A percentile compares a stretch with the other conserved stretches of the same genome.
Evolutionary conservation across 30 jellyfish, hydroid and myxozoan species (phyloP).

Genomic region (Aurelia aurita): DNA sequence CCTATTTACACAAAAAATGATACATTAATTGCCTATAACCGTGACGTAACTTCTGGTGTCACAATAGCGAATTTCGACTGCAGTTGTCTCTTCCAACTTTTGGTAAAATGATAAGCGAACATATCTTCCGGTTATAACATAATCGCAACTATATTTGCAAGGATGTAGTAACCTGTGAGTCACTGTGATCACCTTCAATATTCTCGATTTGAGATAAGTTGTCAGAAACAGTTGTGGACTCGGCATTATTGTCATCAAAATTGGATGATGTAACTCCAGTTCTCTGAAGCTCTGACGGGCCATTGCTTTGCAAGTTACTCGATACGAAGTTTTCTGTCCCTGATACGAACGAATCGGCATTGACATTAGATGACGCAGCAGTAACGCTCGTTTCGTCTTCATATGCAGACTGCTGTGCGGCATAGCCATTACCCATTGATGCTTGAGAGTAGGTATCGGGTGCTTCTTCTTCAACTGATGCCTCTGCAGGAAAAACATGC

Average conservation of each 20-base stretch:
- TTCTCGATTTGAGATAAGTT: constrained; percentile 10
- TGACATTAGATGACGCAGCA: constrained; percentile 35
- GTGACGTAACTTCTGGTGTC: too few relatives aligned
- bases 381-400: constrained; percentile 29
- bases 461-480: constrained; percentile 15
- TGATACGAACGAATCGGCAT: constrained; percentile 58
- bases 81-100: too few relatives aligned
- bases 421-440: constrained; percentile 44
- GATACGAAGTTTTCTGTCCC: constrained; percentile 74
- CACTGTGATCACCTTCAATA: constrained; percentile 45
- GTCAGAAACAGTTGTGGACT: constrained; percentile 24
- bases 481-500: neutral
- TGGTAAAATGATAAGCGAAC: too few relatives aligned
- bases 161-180: constrained; percentile 69
- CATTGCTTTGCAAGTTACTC: constrained; percentile 34
- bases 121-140: too few relatives aligned
- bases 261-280: constrained; percentile 76
- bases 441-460: constrained; percentile 18
- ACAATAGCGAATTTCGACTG: too few relatives aligned
- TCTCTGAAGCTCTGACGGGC: constrained; percentile 26
- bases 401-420: constrained; percentile 45
- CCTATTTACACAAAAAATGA: too few relatives aligned
- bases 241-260: constrained; percentile 43
- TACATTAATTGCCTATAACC: too few relatives aligned
- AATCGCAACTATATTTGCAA: constrained; percentile 24